Conservation (phyloP, 1,140 invertebrate genomes). For the Ectropis grisescens region DNA sequence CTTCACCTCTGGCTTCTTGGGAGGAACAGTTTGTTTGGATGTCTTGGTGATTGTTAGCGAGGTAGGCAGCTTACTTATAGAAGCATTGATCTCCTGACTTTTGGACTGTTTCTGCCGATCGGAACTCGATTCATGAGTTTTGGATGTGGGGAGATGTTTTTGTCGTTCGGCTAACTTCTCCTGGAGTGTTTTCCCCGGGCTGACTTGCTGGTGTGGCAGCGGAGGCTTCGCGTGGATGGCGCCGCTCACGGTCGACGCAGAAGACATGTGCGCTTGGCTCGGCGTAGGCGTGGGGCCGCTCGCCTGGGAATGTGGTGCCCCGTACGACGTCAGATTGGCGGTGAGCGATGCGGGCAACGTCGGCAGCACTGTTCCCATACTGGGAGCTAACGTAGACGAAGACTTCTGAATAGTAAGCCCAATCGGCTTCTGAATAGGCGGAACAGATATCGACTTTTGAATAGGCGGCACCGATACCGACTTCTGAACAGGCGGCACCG, state of each 20-base stretch:
- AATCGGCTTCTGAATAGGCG: no score
- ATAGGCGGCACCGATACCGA: no score
- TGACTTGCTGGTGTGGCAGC: conserved; percentile 50
- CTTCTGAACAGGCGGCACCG: no score
- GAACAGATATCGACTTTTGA: no score
- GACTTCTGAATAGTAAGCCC: conserved; percentile 10
- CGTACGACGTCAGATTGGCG: conserved; percentile 31
- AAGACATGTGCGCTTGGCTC: conserved; percentile 42
- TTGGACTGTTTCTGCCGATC: no score
- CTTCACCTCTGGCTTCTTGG: conserved; percentile 41
- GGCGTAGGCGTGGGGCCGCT: conserved; percentile 8
- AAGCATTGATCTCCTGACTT: conserved; percentile 41
- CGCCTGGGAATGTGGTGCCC: conserved; percentile 15
- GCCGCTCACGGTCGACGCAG: conserved; percentile 27
- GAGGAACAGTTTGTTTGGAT: conserved; percentile 21
- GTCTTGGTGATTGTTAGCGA: conserved; percentile 63
- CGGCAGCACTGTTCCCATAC: conserved; percentile 47
- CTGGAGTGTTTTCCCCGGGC: conserved; percentile 73
- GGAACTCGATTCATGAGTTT: no score
- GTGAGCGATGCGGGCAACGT: conserved; percentile 43
- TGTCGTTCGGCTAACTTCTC: conserved; percentile 74
- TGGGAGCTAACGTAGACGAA: conserved; percentile 25
- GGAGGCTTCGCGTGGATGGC: conserved; percentile 49
- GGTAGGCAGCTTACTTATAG: conserved; percentile 57
- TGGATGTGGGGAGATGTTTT: conserved; percentile 51